These are phyloP conservation scores for Sylvicola cinctus DNA, from an alignment of 2,888 invertebrate species.

Conservation along the genomic window DNA sequence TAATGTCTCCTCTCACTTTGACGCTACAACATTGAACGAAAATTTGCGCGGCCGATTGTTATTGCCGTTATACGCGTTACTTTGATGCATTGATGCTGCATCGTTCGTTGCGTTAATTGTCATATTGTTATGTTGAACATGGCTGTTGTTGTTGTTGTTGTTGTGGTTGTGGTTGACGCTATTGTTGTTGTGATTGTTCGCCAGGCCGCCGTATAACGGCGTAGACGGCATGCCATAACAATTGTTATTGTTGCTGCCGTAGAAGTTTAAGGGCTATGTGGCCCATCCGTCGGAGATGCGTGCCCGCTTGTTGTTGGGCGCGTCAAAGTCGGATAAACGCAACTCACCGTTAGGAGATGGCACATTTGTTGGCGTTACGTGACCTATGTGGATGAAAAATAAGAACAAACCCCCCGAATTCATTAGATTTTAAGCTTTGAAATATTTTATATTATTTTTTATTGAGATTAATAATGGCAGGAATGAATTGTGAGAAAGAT, in stretches of 20 bases:
- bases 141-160: constrained; percentile 7
- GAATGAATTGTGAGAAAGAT: no score
- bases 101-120: constrained; percentile 6
- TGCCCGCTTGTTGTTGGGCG: constrained; percentile 48
- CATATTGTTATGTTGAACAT: constrained; percentile 7
- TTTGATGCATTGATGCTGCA: constrained; percentile 8
- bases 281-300: constrained; percentile 81
- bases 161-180: constrained; percentile 7
- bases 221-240: neutral
- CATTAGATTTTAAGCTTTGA: no score
- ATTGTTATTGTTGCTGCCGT: no score
- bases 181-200: constrained; percentile 4
- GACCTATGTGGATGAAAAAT: no score
- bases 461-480: no score
- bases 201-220: constrained; percentile 5
- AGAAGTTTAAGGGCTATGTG: constrained; percentile 52
- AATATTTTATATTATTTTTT: no score
- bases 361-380: constrained; percentile 66
- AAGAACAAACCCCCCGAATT: no score
- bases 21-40: no score
- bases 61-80: constrained; percentile 2
- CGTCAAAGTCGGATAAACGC: constrained; percentile 38
- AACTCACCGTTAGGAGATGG: constrained; percentile 44
- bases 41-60: no score
- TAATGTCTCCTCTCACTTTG: no score